A percentile compares a stretch with the other conserved stretches of the same genome.
phyloP scores from a whole-genome alignment of 1,140 invertebrate species.

The Halyomorpha halys region DNA sequence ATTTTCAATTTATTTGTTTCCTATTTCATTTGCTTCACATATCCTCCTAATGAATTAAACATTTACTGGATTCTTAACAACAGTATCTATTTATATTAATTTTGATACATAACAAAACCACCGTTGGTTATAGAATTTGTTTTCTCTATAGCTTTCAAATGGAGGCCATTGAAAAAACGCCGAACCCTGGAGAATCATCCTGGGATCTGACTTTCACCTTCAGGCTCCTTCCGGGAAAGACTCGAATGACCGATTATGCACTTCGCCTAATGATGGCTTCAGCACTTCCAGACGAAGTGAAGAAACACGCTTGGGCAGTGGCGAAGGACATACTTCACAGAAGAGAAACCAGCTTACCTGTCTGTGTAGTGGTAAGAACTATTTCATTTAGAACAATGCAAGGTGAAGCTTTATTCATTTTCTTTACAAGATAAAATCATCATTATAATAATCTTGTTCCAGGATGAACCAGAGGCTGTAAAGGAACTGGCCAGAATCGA shows the following conservation, averaged over 20 bases:
- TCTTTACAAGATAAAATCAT: background rate
- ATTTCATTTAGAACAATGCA: background rate
- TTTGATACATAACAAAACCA: background rate
- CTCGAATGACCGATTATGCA: conserved; percentile 39
- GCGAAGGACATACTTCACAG: conserved; percentile 11
- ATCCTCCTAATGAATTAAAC: too few relatives aligned
- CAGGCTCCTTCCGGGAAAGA: conserved; percentile 36
- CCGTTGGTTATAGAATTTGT: conserved; percentile 19
- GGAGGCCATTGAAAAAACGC: conserved; percentile 34
- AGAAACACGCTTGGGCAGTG: conserved; percentile 23
- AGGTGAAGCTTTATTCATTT: too few relatives aligned
- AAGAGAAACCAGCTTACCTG: conserved; percentile 13
- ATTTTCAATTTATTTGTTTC: too few relatives aligned
- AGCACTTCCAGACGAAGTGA: conserved; percentile 28
- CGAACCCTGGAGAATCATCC: conserved; percentile 22
- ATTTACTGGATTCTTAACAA: too few relatives aligned
- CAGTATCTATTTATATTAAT: too few relatives aligned
- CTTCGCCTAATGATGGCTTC: conserved; percentile 37
- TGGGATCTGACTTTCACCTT: conserved; percentile 38
- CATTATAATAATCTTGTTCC: background rate
- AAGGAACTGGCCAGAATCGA: conserved; percentile 7
- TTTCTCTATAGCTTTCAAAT: conserved; percentile 37
- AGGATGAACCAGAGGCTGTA: conserved; percentile 8
- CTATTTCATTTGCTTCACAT: too few relatives aligned
- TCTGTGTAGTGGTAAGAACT: conserved; percentile 1